Evolutionary conservation across 2,888 invertebrate genomes (phyloP).

Genomic region (Synanthedon formicaeformis): DNA sequence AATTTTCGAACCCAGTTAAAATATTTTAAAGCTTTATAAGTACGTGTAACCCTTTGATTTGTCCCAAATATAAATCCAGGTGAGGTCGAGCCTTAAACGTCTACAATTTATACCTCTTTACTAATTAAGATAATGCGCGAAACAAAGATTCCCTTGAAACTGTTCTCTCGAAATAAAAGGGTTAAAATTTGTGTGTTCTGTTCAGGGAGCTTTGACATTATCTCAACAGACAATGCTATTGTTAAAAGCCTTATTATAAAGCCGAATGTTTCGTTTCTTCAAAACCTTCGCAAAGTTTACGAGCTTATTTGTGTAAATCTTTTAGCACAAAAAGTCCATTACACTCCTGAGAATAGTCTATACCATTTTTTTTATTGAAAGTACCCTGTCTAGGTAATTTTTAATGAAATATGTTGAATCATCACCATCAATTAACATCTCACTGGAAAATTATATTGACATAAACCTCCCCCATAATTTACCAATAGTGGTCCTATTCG

Average conservation of each 20-base stretch:
- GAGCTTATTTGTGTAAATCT: not conserved
- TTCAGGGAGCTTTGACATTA: slow-evolving; percentile 3
- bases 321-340: too few species aligned
- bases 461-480: too few species aligned
- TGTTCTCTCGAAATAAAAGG: slow-evolving; percentile 25
- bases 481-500: too few species aligned
- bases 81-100: not conserved
- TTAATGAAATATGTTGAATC: too few species aligned
- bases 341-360: too few species aligned
- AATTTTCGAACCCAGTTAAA: not conserved
- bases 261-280: not conserved
- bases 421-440: too few species aligned
- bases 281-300: not conserved
- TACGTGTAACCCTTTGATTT: not conserved
- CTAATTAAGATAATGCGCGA: slow-evolving; percentile 37
- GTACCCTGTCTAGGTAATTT: too few species aligned
- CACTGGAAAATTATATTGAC: too few species aligned
- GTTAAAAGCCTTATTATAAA: not conserved
- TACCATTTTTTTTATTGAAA: too few species aligned
- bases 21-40: not conserved
- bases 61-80: not conserved
- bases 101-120: slow-evolving; percentile 29
- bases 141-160: slow-evolving; percentile 26
- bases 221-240: slow-evolving; percentile 6
- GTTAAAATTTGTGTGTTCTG: slow-evolving; percentile 18